Base-by-base conservation (phyloP, 2,113 vertebrate genomes). In the Oxygymnocypris stewartii region DNA sequence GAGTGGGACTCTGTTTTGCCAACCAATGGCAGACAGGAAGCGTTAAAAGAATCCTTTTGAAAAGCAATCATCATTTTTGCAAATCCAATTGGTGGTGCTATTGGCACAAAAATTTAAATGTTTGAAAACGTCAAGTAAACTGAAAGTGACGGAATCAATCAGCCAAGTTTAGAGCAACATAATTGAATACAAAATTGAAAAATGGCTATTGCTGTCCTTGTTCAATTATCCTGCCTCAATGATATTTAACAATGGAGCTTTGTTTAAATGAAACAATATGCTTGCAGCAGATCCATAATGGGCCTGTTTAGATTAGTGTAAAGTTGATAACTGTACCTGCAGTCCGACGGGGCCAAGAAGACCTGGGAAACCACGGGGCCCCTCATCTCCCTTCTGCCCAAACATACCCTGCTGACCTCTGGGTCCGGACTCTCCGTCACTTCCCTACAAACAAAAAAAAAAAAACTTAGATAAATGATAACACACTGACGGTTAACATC, bases 351-450 rank as follows among this genome's bases (percentile, higher is more conserved):
- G 98, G 86, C 98, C 98, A 13, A 97, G 98, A 7, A 97, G 96
- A 54, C 98, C 98, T 0, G 98, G 97, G 90, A 98, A 99, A 57
- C 98, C 98, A 92, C 98, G 94, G 74, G 98, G 90, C 51, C 98
- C 98, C 92, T 99, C 98, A 28, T 99, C 98, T 84, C 98, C 98
- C 92, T 99, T 99, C 87, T 99, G 98, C 67, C 98, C 98, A 90
- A 99, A 99, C 97, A 99, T 99, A 0, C 98, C 98, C 93, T 99
- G 98, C 89, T 99, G 98, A 91, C 98, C 98, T 91, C 97, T 93
- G 16, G 97, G 97, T 23, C 98, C 98, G 23, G 98, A 65, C 85
- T 99, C 98, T 65, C 98, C 98, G 90, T 99, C 98, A 25, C 95
- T 96, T 82, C 98, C 98, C 98, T 99, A 63, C 25, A 35, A 31